phyloP scores from a whole-genome alignment of 2,888 invertebrate genomes.

The Therioaphis trifolii region DNA sequence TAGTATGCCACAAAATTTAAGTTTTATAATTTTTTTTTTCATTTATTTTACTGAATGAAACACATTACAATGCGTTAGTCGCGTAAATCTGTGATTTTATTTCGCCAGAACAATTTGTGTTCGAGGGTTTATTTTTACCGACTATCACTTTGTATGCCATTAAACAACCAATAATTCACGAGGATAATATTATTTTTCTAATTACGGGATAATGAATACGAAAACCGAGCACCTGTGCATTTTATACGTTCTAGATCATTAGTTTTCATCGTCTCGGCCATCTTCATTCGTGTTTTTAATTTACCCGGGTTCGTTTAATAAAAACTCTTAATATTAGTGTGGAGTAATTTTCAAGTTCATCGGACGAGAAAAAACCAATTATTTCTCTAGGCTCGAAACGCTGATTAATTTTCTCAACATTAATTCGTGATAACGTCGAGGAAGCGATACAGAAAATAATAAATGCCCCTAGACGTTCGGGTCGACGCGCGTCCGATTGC shows the following conservation, averaged over 20 bases:
- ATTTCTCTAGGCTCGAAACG: neutral
- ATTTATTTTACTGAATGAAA: too few relatives aligned
- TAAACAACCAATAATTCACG: neutral
- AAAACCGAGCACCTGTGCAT: neutral
- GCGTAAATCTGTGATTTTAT: too few relatives aligned
- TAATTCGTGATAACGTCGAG: neutral
- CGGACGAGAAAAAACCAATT: constrained; percentile 10
- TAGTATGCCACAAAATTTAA: too few relatives aligned
- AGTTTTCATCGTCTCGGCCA: neutral
- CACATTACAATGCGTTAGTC: too few relatives aligned
- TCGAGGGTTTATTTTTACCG: too few relatives aligned
- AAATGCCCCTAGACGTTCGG: neutral
- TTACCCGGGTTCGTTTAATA: neutral
- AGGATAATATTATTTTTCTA: neutral
- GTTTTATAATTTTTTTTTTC: too few relatives aligned
- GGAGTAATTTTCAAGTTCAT: constrained; percentile 25
- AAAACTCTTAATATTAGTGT: constrained; percentile 4
- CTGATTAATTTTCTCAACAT: neutral
- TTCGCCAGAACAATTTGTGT: too few relatives aligned
- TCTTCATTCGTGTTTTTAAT: neutral
- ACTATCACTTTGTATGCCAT: too few relatives aligned
- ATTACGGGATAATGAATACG: too few relatives aligned
- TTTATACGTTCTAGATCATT: neutral
- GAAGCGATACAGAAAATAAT: neutral
- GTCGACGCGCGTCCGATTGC: too few relatives aligned